Conservation (phyloP, 2,888 invertebrate species). For the Conomelus anceps region DNA sequence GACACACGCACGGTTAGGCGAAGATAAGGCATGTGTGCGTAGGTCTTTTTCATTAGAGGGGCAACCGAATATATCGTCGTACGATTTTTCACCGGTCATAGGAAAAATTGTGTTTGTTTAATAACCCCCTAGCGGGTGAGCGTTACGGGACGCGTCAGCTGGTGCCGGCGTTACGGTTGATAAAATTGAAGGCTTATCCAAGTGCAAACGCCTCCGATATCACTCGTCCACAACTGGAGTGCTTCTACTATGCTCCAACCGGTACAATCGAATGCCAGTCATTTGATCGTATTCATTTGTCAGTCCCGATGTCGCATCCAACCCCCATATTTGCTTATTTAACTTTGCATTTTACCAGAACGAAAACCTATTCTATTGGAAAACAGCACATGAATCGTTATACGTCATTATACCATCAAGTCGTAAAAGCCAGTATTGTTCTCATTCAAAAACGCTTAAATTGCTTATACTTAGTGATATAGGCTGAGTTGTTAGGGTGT, state of each 20-base stretch:
- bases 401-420: too few species aligned
- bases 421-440: too few species aligned
- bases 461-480: too few species aligned
- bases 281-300: neutral
- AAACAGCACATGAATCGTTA: neutral
- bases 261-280: neutral
- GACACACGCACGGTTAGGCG: constrained; percentile 17
- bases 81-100: constrained; percentile 21
- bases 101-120: constrained; percentile 26
- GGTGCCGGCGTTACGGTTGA: neutral
- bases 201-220: neutral
- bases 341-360: too few species aligned
- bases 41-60: constrained; percentile 26
- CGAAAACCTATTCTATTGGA: neutral
- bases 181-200: neutral
- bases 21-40: constrained; percentile 26
- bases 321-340: neutral
- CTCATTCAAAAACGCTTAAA: too few species aligned
- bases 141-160: neutral
- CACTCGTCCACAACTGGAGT: too few species aligned
- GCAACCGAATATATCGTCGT: constrained; percentile 18
- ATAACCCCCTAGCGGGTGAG: constrained; percentile 2
- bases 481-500: too few species aligned
- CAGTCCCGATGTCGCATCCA: neutral
- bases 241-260: too few species aligned